Evolutionary conservation across 2,797 vertebrate species (phyloP).

Genomic region (Clangula hyemalis): DNA sequence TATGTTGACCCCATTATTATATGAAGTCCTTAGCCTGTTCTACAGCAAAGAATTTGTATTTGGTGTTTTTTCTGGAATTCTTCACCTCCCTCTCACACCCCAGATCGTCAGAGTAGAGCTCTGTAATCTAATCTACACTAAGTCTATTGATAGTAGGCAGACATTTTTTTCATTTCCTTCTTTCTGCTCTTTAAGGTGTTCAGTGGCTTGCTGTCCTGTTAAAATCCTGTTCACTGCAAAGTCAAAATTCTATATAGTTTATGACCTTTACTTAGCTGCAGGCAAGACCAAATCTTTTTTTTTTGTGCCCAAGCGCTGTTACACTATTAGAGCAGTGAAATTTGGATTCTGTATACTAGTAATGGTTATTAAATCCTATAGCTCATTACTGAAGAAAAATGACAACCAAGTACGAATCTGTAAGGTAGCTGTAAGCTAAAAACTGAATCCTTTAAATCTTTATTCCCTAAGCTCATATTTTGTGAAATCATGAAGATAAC

Average conservation of each 20-base stretch:
- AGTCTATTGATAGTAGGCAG: not conserved
- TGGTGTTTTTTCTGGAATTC: not conserved
- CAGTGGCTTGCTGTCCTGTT: not conserved
- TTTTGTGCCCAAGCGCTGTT: not conserved
- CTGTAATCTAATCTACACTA: not conserved
- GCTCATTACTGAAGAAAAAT: not conserved
- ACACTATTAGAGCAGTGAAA: not conserved
- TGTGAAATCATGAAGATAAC: not conserved
- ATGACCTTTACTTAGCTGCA: not conserved
- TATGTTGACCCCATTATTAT: accelerated
- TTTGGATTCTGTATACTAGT: not conserved
- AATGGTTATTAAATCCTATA: not conserved
- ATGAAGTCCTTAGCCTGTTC: not conserved
- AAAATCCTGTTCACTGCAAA: not conserved
- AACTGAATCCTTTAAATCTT: not conserved
- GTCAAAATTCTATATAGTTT: not conserved
- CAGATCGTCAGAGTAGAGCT: not conserved
- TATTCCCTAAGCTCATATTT: not conserved
- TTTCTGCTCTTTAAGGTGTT: not conserved
- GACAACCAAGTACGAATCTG: not conserved
- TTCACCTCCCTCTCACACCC: not conserved
- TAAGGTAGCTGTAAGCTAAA: not conserved
- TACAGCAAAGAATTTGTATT: not conserved
- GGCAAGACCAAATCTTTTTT: not conserved
- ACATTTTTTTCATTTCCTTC: not conserved